These are phyloP conservation scores for Clarias magur DNA, from an alignment of 2,113 vertebrate species.

Conservation along the genomic window DNA sequence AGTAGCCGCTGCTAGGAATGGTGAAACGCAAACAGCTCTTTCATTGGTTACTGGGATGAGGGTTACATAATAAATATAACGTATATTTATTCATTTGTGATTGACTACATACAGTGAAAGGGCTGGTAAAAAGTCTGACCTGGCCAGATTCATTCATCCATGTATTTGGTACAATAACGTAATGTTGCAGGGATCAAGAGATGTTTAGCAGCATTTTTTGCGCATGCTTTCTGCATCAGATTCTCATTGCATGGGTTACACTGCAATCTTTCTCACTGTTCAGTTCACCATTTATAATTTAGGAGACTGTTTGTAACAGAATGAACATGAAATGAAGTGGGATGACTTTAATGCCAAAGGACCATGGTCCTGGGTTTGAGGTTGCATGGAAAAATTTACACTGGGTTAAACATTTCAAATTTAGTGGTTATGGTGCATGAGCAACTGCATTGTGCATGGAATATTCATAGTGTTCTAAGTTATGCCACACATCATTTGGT, in stretches of 20 bases:
- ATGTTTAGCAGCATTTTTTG: constrained; percentile 51
- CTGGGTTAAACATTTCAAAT: constrained; percentile 16
- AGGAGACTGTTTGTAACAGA: background rate
- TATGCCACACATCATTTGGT: background rate
- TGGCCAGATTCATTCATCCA: constrained; percentile 36
- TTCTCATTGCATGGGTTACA: constrained; percentile 65
- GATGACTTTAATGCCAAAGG: background rate
- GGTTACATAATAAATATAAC: background rate
- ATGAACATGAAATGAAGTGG: background rate
- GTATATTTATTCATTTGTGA: background rate
- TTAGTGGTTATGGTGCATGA: constrained; percentile 37
- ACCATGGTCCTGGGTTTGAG: background rate
- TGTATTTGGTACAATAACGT: constrained; percentile 50
- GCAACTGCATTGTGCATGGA: constrained; percentile 49
- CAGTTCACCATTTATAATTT: too few species aligned
- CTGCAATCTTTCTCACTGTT: constrained; percentile 24
- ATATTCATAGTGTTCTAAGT: constrained; percentile 5
- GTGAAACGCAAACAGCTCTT: constrained; percentile 68
- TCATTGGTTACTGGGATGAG: constrained; percentile 67
- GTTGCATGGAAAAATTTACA: constrained; percentile 47
- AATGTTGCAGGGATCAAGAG: constrained; percentile 29
- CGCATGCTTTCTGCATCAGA: constrained; percentile 75
- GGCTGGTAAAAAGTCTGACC: constrained; percentile 55
- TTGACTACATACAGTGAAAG: constrained; percentile 70
- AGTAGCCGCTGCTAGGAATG: constrained; percentile 64